phyloP scores from a whole-genome alignment of 2,113 vertebrate genomes.

The Microtus montanus region DNA sequence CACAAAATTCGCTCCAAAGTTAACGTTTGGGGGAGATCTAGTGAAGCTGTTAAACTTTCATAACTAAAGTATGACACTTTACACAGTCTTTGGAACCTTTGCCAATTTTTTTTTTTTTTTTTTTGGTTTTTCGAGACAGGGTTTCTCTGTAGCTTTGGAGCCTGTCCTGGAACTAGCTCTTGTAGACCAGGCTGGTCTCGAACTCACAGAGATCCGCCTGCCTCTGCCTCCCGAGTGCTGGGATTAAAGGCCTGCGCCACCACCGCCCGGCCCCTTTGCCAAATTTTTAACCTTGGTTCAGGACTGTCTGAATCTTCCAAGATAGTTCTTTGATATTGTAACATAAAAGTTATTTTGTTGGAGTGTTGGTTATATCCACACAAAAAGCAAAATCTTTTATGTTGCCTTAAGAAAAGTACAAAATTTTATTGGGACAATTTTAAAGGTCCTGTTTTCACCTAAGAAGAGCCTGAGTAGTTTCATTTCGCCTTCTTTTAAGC shows the following conservation, averaged over 20 bases:
- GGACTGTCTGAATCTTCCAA: constrained; percentile 4
- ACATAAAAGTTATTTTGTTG: background rate
- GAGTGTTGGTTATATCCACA: background rate
- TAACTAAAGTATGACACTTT: background rate
- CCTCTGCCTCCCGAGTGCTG: too few species aligned
- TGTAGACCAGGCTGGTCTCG: too few species aligned
- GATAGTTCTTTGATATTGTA: background rate
- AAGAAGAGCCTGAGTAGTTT: background rate
- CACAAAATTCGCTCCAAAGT: background rate
- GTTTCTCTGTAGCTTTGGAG: too few species aligned
- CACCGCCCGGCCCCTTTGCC: too few species aligned
- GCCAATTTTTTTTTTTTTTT: background rate
- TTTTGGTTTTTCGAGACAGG: too few species aligned
- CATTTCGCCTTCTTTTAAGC: background rate
- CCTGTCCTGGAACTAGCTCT: too few species aligned
- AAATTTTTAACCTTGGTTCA: constrained; percentile 3
- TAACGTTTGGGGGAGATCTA: background rate
- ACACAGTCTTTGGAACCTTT: constrained; percentile 16
- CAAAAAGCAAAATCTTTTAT: background rate
- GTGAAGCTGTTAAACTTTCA: constrained; percentile 42
- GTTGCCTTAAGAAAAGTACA: background rate
- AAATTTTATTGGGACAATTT: background rate
- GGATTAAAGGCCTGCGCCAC: too few species aligned
- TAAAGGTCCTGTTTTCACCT: background rate
- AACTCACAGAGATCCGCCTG: too few species aligned